phyloP scores from a whole-genome alignment of 2,888 invertebrate genomes.

The Nephrotoma appendiculata region DNA sequence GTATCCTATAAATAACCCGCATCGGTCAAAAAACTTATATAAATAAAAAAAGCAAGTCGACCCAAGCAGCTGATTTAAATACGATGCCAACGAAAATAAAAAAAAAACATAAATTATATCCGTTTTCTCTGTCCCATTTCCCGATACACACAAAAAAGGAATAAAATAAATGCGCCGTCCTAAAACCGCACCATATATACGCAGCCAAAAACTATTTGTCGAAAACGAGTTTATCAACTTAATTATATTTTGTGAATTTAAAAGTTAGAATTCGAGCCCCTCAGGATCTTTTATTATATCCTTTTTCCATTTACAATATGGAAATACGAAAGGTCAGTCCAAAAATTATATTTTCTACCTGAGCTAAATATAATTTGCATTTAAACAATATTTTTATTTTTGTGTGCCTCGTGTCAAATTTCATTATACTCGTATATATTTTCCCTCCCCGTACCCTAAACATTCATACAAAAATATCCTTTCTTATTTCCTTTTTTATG shows the following conservation, averaged over 20 bases:
- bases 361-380: neutral
- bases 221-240: neutral
- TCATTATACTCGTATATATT: neutral
- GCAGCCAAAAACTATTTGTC: neutral
- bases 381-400: neutral
- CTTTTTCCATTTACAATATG: neutral
- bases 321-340: neutral
- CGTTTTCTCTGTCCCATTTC: neutral
- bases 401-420: neutral
- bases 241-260: neutral
- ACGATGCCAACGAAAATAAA: neutral
- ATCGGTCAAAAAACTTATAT: neutral
- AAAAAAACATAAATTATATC: neutral
- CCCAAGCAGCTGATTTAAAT: neutral
- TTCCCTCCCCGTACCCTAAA: neutral
- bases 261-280: neutral
- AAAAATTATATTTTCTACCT: neutral
- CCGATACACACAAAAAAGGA: neutral
- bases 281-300: neutral
- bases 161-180: neutral
- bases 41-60: neutral
- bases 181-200: neutral
- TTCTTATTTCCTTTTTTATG: neutral
- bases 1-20: neutral
- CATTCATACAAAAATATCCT: neutral